Conservation (phyloP, 1,140 invertebrate species). For the Triops cancriformis region DNA sequence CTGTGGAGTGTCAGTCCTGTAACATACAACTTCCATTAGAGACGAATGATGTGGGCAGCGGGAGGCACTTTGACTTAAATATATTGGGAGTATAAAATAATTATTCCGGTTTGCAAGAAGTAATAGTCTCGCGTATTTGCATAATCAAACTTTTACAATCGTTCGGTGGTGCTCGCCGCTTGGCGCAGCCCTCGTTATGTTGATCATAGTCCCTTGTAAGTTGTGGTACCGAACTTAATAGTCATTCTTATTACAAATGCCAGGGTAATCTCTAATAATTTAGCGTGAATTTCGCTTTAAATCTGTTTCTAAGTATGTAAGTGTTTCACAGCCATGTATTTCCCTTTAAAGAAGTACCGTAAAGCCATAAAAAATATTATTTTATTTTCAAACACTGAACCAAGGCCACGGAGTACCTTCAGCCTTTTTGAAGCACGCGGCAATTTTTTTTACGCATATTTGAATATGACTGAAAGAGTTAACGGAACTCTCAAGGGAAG, state of each 20-base stretch:
- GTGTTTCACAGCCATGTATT: too few relatives aligned
- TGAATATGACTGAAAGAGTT: too few relatives aligned
- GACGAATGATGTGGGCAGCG: not conserved
- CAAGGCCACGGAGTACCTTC: too few relatives aligned
- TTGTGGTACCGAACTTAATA: not conserved
- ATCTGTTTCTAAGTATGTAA: too few relatives aligned
- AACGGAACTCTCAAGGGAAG: too few relatives aligned
- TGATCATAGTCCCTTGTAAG: not conserved
- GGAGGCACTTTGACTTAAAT: not conserved
- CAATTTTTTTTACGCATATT: too few relatives aligned
- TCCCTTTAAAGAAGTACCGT: too few relatives aligned
- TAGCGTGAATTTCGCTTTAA: too few relatives aligned
- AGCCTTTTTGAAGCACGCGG: too few relatives aligned
- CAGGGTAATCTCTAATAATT: not conserved
- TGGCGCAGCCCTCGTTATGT: not conserved
- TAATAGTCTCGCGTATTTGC: not conserved
- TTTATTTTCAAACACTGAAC: too few relatives aligned
- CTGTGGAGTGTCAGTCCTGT: not conserved
- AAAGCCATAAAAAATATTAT: too few relatives aligned
- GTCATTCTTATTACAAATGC: not conserved
- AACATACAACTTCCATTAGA: slow-evolving; percentile 6
- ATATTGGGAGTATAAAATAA: not conserved
- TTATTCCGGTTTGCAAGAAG: not conserved
- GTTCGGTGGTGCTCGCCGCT: not conserved
- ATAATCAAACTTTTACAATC: not conserved